Evolutionary conservation across 2,888 invertebrate species (phyloP).

Genomic region (Caradrina kadenii): DNA sequence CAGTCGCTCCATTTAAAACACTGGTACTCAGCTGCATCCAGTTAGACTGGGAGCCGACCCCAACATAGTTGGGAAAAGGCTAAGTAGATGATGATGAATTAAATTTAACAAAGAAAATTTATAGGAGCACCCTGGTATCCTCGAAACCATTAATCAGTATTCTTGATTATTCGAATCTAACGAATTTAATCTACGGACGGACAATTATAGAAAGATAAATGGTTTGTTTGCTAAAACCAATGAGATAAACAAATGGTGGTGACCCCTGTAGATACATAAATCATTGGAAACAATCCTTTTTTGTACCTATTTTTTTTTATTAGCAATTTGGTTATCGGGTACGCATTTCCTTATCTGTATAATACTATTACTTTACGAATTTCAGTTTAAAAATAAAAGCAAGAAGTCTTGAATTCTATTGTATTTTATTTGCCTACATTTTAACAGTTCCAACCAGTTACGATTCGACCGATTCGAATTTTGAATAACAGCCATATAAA

Average conservation of each 20-base stretch:
- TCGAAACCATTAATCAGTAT: constrained; percentile 66
- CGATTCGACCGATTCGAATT: constrained; percentile 1
- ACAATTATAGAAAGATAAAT: constrained; percentile 68
- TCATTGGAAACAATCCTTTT: constrained; percentile 34
- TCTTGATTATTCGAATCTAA: constrained; percentile 64
- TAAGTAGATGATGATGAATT: too few species aligned
- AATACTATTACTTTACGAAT: not conserved
- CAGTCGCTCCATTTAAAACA: too few species aligned
- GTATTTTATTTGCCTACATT: not conserved
- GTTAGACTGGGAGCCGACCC: too few species aligned
- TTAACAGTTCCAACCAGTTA: not conserved
- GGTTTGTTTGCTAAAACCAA: constrained; percentile 65
- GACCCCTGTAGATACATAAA: constrained; percentile 53
- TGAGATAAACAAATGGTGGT: constrained; percentile 47
- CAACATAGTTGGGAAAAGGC: too few species aligned
- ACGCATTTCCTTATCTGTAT: not conserved
- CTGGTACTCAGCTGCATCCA: too few species aligned
- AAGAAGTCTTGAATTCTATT: not conserved
- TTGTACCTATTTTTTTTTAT: constrained; percentile 14
- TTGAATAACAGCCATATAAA: not conserved
- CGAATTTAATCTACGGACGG: constrained; percentile 67
- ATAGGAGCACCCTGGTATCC: constrained; percentile 52
- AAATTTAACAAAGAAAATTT: constrained; percentile 58
- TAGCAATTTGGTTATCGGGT: not conserved
- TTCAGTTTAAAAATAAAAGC: not conserved